Evolutionary conservation across 2,888 invertebrate species (phyloP), one percentile per base, ranked within the genome.

Genomic region (Amiota mariae): DNA sequence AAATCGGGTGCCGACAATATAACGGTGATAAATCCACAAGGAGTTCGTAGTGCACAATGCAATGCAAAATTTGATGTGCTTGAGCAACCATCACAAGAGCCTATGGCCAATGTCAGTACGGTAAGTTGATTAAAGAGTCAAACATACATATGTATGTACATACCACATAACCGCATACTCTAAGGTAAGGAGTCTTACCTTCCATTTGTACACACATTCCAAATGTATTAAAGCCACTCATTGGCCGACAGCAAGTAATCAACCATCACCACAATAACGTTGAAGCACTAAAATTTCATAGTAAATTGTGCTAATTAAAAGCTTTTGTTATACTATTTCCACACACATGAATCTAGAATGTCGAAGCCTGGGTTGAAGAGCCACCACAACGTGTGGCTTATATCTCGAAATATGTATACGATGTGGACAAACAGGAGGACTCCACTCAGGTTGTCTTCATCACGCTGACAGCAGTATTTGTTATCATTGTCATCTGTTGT

Each of bases 41-140:
- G 97, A 0, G 95, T 97, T 0, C 91, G 96, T 74, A 95, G 95
- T 86, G 96, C 96, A 0, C 95, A 96, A 83, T 97, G 97, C 88
- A 95, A 95, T 9, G 92, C 95, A 1, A 93, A 94, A 84, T 96
- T 97, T 85, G 95, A 93, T 85, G 91, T 92, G 70, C 90, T 91
- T 18, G 91, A 92, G 80, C 92, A 92, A 85, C 91, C 92, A 64
- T 91, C 91, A 6, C 91, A 92, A 67, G 92, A 92, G 75, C 92
- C 92, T 2, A 91, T 92, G 76, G 88, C 92, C 73, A 93, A 93
- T 80, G 91, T 92, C 54, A 92, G 92, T 82, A 91, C 91, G 88
- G 93, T 93, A 86, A 90, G 89, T 80, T 36, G 36, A 36, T 36
- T 36, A 54, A 2, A 54, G 54, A 54, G 4, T 54, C 54, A 54